Evolutionary conservation across 2,888 invertebrate genomes (phyloP).

Genomic region (Erannis defoliaria): DNA sequence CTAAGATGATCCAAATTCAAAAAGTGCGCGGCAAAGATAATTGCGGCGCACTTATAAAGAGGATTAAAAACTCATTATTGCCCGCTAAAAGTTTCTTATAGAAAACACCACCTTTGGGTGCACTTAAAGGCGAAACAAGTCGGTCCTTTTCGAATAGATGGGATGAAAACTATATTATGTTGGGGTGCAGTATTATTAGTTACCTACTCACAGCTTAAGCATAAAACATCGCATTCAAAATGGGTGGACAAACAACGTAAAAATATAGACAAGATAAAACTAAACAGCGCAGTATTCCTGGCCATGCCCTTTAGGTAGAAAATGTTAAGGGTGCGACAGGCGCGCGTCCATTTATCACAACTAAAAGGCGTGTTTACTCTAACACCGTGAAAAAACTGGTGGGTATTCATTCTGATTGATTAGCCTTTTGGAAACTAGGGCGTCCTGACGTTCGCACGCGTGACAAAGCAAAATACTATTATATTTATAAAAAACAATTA

Average conservation of each 20-base stretch:
- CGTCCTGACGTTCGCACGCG: background rate
- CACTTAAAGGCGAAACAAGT: too few relatives aligned
- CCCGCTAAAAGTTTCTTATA: too few relatives aligned
- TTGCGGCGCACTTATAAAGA: too few relatives aligned
- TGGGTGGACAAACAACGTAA: background rate
- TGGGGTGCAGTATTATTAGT: background rate
- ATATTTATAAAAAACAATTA: too few relatives aligned
- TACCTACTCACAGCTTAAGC: background rate
- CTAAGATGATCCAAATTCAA: too few relatives aligned
- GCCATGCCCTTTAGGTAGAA: conserved; percentile 26
- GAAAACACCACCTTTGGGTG: too few relatives aligned
- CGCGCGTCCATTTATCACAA: conserved; percentile 46
- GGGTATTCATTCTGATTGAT: conserved; percentile 46
- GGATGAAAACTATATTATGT: too few relatives aligned
- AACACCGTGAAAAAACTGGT: conserved; percentile 32
- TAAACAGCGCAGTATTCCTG: background rate
- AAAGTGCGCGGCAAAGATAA: too few relatives aligned
- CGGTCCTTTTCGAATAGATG: too few relatives aligned
- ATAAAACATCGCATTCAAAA: background rate
- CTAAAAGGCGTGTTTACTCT: conserved; percentile 42
- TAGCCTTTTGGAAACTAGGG: conserved; percentile 25
- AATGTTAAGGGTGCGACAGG: conserved; percentile 27
- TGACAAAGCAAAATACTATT: background rate
- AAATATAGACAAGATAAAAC: conserved; percentile 6
- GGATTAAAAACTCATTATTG: too few relatives aligned